Evolutionary conservation across 1,140 invertebrate genomes (phyloP).

Genomic region (Scaptomyza pallida): DNA sequence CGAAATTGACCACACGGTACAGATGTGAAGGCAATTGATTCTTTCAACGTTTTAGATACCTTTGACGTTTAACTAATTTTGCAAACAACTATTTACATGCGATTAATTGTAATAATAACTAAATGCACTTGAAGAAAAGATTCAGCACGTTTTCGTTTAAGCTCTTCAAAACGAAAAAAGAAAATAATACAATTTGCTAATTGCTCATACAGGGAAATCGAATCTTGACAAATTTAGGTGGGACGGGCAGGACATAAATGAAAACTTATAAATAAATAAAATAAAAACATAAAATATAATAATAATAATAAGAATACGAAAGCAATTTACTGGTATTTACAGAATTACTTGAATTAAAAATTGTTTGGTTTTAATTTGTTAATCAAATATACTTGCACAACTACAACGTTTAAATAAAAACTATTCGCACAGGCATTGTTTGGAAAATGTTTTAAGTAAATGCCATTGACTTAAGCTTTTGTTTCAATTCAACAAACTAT

Average conservation of each 20-base stretch:
- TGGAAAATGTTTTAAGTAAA: slow-evolving; percentile 16
- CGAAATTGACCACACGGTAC: neutral
- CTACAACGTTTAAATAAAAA: slow-evolving; percentile 42
- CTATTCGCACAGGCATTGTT: slow-evolving; percentile 26
- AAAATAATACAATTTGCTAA: neutral
- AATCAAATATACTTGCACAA: slow-evolving; percentile 39
- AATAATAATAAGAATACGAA: slow-evolving; percentile 1
- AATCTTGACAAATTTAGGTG: slow-evolving; percentile 8
- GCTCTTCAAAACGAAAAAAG: no score
- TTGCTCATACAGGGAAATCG: neutral
- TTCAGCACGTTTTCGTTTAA: slow-evolving; percentile 6
- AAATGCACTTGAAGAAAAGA: slow-evolving; percentile 14
- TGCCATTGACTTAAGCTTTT: slow-evolving; percentile 23
- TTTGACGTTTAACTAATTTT: slow-evolving; percentile 52
- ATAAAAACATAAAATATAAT: neutral
- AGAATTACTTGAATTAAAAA: neutral
- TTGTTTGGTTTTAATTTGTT: neutral
- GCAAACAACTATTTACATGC: slow-evolving; percentile 63
- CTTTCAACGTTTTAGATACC: neutral
- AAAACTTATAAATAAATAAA: neutral
- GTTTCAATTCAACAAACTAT: slow-evolving; percentile 11
- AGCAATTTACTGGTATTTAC: slow-evolving; percentile 15
- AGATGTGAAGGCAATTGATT: neutral
- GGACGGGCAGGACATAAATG: slow-evolving; percentile 14
- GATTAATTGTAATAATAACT: slow-evolving; percentile 40